phyloP scores from a whole-genome alignment of 2,888 invertebrate genomes.

The Parascotia fuliginaria region DNA sequence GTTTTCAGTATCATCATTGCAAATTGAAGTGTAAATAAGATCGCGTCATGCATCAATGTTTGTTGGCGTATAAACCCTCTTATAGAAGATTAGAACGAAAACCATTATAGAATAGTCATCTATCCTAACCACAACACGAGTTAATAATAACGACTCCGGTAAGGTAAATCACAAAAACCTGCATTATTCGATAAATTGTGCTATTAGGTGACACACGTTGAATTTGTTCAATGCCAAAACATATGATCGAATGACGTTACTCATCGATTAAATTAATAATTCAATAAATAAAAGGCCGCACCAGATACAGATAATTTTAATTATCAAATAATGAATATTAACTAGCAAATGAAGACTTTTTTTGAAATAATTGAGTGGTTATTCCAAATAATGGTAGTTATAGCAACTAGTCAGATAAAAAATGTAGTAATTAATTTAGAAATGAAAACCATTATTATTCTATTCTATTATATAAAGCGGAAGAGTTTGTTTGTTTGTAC shows the following conservation, averaged over 20 bases:
- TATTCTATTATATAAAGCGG: too few relatives aligned
- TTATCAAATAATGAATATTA: conserved; percentile 14
- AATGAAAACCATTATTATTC: not conserved
- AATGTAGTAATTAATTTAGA: not conserved
- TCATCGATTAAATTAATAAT: conserved; percentile 10
- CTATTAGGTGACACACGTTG: conserved; percentile 28
- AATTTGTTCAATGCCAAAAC: conserved; percentile 29
- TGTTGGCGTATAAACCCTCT: not conserved
- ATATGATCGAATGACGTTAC: conserved; percentile 27
- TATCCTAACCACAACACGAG: conserved; percentile 24
- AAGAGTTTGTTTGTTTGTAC: too few relatives aligned
- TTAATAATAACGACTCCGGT: conserved; percentile 22
- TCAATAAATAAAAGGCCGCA: conserved; percentile 33
- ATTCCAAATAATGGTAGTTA: conserved; percentile 18
- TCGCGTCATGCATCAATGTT: not conserved
- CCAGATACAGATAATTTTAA: conserved; percentile 25
- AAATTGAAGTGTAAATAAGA: not conserved
- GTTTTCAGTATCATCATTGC: not conserved
- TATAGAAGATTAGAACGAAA: conserved; percentile 10
- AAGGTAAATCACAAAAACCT: conserved; percentile 43
- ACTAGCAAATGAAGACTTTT: conserved; percentile 10
- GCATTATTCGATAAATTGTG: conserved; percentile 16
- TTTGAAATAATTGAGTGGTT: conserved; percentile 15
- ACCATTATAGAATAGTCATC: conserved; percentile 18
- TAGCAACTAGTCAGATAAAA: not conserved